Conservation (phyloP, 2,113 vertebrate species). For the Oreochromis spilurus region DNA sequence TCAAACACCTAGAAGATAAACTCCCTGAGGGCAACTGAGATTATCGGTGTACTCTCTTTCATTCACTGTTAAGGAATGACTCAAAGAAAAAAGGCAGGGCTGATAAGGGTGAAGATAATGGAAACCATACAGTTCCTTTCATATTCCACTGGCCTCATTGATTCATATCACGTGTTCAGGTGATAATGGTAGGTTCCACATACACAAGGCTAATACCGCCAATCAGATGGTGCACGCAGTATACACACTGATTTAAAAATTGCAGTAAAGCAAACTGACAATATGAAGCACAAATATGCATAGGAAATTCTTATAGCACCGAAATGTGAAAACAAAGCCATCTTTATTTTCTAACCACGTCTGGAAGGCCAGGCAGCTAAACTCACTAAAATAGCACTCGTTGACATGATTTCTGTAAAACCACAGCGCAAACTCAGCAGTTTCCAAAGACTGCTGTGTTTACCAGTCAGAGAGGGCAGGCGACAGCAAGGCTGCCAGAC, state of each 20-base stretch:
- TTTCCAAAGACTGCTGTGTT: constrained; percentile 67
- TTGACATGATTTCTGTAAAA: constrained; percentile 71
- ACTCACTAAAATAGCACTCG: constrained; percentile 64
- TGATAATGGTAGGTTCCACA: background rate
- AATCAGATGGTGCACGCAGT: background rate
- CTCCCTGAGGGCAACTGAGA: background rate
- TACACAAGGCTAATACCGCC: background rate
- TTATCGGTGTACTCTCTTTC: background rate
- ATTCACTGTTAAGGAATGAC: background rate
- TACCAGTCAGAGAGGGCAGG: constrained; percentile 58
- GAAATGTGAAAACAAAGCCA: constrained; percentile 33
- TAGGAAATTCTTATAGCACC: background rate
- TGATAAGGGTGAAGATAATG: background rate
- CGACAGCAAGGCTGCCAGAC: constrained; percentile 50
- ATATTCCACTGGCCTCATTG: background rate
- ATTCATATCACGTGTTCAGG: background rate
- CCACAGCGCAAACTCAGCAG: constrained; percentile 65
- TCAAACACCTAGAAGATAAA: background rate
- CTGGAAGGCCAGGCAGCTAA: constrained; percentile 31
- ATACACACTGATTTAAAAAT: background rate
- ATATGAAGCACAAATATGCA: constrained; percentile 3
- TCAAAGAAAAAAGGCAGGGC: background rate
- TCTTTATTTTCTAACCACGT: constrained; percentile 32
- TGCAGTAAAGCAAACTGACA: background rate
- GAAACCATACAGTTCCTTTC: background rate